A percentile compares a stretch with the other conserved stretches of the same genome.
Evolutionary conservation across 2,888 invertebrate species (phyloP).

Genomic region (Melanostoma mellinum): DNA sequence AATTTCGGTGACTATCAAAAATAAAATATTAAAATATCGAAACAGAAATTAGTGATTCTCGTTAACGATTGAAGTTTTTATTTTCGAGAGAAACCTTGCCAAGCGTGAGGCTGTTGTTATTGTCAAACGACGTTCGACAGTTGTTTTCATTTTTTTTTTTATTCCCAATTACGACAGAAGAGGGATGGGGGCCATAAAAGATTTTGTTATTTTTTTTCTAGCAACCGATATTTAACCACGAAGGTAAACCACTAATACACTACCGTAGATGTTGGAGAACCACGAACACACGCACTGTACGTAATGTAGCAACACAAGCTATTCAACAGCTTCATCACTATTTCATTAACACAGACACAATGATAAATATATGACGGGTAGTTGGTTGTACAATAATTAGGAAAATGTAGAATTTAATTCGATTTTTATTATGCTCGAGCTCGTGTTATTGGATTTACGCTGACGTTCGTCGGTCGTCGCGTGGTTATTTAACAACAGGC

Average conservation of each 20-base stretch:
- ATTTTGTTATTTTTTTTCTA: constrained; percentile 57
- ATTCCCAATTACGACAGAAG: not conserved
- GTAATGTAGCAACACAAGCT: constrained; percentile 23
- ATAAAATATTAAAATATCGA: constrained; percentile 12
- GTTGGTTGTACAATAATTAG: constrained; percentile 55
- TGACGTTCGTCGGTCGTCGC: constrained; percentile 20
- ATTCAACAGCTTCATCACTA: constrained; percentile 56
- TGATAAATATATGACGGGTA: constrained; percentile 42
- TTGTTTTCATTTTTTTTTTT: constrained; percentile 20
- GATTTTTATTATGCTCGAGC: constrained; percentile 44
- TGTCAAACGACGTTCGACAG: constrained; percentile 1
- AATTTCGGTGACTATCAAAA: constrained; percentile 5
- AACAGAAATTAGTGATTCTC: constrained; percentile 25
- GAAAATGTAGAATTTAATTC: constrained; percentile 55
- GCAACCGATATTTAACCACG: constrained; percentile 65
- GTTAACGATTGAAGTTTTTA: constrained; percentile 1
- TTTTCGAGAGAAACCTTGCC: constrained; percentile 31
- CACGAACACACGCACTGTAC: constrained; percentile 29
- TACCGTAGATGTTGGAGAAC: constrained; percentile 19
- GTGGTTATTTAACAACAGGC: constrained; percentile 27
- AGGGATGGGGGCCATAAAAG: constrained; percentile 23
- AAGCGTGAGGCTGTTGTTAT: constrained; percentile 25
- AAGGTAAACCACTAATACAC: constrained; percentile 73
- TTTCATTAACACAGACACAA: constrained; percentile 50
- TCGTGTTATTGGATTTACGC: constrained; percentile 60